These are phyloP conservation scores for Chrosomus eos DNA, from an alignment of 2,797 vertebrate genomes.

Conservation along the genomic window DNA sequence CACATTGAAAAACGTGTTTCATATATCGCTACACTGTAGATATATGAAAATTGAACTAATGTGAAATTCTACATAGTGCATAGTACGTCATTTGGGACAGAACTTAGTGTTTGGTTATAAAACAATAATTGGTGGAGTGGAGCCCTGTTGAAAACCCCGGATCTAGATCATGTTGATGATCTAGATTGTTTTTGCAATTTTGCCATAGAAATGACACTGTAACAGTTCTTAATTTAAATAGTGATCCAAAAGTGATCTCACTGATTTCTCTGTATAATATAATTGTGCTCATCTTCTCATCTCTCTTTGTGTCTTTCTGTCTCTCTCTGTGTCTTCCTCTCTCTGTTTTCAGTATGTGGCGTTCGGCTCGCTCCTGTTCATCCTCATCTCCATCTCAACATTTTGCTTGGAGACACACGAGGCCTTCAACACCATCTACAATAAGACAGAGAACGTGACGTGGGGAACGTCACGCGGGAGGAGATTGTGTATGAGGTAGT, in stretches of 20 bases:
- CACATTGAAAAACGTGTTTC: neutral
- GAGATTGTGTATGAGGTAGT: conserved; percentile 88
- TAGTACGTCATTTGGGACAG: neutral
- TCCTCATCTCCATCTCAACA: conserved; percentile 98
- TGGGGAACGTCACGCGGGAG: conserved; percentile 88
- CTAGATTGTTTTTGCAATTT: neutral
- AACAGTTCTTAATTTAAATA: neutral
- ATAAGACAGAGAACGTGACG: conserved; percentile 93
- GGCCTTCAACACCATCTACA: conserved; percentile 97
- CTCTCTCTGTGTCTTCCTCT: conserved; percentile 54
- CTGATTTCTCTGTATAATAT: conserved; percentile 26
- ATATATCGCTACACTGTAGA: neutral
- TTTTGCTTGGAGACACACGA: conserved; percentile 99
- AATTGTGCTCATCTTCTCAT: conserved; percentile 36
- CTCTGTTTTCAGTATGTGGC: conserved; percentile 89
- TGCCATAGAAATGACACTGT: conserved; percentile 9
- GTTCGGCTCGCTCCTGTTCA: conserved; percentile 96
- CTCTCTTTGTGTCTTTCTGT: conserved; percentile 42
- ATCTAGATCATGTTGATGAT: neutral
- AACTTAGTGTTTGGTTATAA: neutral
- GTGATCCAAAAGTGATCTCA: conserved; percentile 11
- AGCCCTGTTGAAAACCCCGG: neutral
- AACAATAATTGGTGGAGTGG: neutral
- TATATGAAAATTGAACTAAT: neutral
- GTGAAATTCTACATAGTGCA: neutral